Percentiles rank a stretch among this genome's conserved stretches.
Conservation (phyloP, 2,888 invertebrate species). For the Drosophila mettleri region DNA sequence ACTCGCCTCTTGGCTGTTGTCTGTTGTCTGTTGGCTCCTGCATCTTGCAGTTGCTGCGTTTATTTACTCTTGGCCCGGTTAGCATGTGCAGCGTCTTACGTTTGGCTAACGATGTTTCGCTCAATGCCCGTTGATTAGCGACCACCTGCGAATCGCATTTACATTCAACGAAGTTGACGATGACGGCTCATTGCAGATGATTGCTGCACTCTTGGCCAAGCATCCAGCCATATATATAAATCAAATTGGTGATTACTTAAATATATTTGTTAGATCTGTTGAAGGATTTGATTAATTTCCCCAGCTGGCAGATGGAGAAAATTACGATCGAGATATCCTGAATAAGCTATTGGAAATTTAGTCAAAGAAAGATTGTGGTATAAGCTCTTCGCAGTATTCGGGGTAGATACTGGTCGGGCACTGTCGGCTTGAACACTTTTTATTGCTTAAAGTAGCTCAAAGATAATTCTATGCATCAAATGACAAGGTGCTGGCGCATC, state of each 20-base stretch:
- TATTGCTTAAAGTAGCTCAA: background rate
- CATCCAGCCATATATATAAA: slow-evolving; percentile 26
- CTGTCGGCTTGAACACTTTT: background rate
- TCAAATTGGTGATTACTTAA: slow-evolving; percentile 31
- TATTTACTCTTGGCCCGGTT: slow-evolving; percentile 70
- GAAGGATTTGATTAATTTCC: slow-evolving; percentile 11
- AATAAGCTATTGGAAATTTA: background rate
- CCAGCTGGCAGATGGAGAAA: background rate
- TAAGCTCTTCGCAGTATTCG: too few relatives aligned
- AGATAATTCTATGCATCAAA: background rate
- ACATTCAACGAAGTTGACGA: slow-evolving; percentile 27
- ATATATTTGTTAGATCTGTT: slow-evolving; percentile 22
- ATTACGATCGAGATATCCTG: background rate
- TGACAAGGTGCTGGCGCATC: slow-evolving; percentile 7
- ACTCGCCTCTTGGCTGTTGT: slow-evolving; percentile 3
- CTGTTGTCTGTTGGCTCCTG: slow-evolving; percentile 42
- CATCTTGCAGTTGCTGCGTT: slow-evolving; percentile 15
- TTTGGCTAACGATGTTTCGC: slow-evolving; percentile 50
- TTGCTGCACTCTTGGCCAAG: background rate
- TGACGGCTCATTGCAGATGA: slow-evolving; percentile 21
- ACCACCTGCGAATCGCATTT: slow-evolving; percentile 76
- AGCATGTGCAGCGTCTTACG: slow-evolving; percentile 44
- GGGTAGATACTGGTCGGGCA: background rate
- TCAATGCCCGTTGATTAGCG: slow-evolving; percentile 71
- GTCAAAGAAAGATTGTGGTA: background rate